A percentile compares a stretch with the other conserved stretches of the same genome.
These are phyloP conservation scores for Pectinophora gossypiella DNA, from an alignment of 1,140 invertebrate genomes.

Conservation along the genomic window DNA sequence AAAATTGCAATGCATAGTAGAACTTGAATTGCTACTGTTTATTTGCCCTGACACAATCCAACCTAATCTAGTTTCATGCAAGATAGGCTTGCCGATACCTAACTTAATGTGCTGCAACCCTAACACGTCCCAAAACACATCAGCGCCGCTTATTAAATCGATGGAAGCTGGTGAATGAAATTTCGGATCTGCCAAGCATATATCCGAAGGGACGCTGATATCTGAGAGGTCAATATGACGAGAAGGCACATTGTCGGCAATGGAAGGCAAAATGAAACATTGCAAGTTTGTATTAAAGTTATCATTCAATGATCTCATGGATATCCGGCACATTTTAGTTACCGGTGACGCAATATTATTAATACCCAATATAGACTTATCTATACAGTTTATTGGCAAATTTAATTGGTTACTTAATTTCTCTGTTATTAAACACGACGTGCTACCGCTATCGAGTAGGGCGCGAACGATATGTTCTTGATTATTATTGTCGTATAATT, in stretches of 20 bases:
- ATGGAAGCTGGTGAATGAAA: constrained; percentile 3
- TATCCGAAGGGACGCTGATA: not conserved
- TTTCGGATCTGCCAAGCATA: constrained; percentile 7
- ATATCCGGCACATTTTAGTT: not conserved
- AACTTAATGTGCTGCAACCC: not conserved
- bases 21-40: not conserved
- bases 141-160: constrained; percentile 3
- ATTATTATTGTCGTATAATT: constrained; percentile 1
- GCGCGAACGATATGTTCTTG: constrained; percentile 5
- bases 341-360: not conserved
- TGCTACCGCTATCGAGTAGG: constrained; percentile 1
- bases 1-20: not conserved
- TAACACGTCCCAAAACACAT: constrained; percentile 10
- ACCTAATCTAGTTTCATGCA: constrained; percentile 5
- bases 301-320: not conserved
- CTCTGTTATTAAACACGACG: constrained; percentile 4
- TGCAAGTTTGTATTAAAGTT: not conserved
- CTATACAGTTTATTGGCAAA: not conserved
- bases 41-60: constrained; percentile 8
- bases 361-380: constrained; percentile 1
- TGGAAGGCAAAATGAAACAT: constrained; percentile 4
- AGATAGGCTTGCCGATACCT: not conserved
- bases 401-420: not conserved
- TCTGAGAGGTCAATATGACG: not conserved
- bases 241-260: not conserved